A percentile compares a stretch with the other conserved stretches of the same genome.
These are phyloP conservation scores for Mastigias papua DNA, from an alignment of 30 jellyfish, hydroid and myxozoan genomes.

Conservation along the genomic window DNA sequence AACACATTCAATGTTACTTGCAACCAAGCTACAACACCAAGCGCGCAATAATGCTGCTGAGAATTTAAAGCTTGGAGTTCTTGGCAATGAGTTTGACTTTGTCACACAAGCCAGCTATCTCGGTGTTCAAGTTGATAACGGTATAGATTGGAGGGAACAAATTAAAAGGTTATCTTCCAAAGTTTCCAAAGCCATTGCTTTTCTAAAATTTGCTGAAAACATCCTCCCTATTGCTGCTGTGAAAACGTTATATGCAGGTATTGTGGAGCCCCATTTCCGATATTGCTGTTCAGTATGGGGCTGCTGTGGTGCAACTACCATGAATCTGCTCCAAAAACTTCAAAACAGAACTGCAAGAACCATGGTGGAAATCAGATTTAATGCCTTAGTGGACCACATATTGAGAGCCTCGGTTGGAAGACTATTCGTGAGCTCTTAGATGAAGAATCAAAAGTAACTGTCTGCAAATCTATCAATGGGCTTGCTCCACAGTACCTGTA, in stretches of 20 bases:
- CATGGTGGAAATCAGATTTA: neutral
- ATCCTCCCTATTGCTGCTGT: neutral
- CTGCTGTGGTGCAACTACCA: conserved; percentile 30
- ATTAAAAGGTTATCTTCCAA: neutral
- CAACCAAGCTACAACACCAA: conserved; percentile 24
- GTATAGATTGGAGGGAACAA: conserved; percentile 17
- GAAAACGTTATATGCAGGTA: conserved; percentile 12
- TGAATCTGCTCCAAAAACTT: conserved; percentile 2
- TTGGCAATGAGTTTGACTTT: conserved; percentile 9
- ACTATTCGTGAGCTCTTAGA: neutral
- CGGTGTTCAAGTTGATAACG: conserved; percentile 19
- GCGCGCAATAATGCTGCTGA: neutral
- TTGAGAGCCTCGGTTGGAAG: neutral
- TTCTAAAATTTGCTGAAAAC: conserved; percentile 14
- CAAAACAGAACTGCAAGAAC: conserved; percentile 27
- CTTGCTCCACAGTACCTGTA: conserved; percentile 4
- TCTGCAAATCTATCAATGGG: neutral
- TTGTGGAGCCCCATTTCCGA: conserved; percentile 21
- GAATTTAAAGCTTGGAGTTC: neutral
- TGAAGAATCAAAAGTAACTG: neutral
- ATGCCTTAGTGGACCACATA: neutral
- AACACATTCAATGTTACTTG: conserved; percentile 31
- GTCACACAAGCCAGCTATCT: conserved; percentile 8
- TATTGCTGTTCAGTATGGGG: conserved; percentile 40
- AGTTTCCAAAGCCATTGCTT: conserved; percentile 28